phyloP scores from a whole-genome alignment of 2,113 vertebrate species.

The Macrotis lagotis region DNA sequence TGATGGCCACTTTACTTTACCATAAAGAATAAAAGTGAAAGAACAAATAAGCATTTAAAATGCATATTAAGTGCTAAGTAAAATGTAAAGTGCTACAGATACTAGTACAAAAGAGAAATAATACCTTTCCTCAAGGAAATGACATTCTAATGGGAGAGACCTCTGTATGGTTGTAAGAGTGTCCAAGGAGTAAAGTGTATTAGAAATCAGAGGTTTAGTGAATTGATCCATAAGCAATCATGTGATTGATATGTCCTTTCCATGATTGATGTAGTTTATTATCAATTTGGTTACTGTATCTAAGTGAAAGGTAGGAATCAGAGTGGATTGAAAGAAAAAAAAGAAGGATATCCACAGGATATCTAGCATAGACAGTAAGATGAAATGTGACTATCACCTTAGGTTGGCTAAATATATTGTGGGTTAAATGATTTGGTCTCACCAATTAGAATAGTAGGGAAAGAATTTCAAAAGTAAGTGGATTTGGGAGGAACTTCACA shows the following conservation, averaged over 20 bases:
- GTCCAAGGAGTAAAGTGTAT: neutral
- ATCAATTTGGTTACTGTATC: neutral
- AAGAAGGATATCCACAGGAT: neutral
- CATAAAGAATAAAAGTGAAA: neutral
- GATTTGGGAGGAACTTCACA: neutral
- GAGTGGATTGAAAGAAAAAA: neutral
- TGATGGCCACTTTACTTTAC: neutral
- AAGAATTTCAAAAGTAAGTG: neutral
- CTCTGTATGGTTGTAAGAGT: neutral
- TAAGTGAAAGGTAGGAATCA: neutral
- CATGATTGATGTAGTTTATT: neutral
- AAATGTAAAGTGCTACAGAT: neutral
- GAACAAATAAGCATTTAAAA: neutral
- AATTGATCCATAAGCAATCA: neutral
- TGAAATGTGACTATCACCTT: neutral
- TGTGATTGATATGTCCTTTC: neutral
- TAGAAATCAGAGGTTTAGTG: neutral
- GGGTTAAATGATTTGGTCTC: neutral
- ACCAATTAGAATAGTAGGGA: neutral
- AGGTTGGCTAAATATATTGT: neutral
- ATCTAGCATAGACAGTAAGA: neutral
- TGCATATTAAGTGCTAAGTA: neutral
- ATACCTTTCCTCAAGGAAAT: neutral
- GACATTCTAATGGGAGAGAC: neutral
- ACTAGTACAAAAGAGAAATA: neutral